These are phyloP conservation scores for Gymnorhina tibicen DNA, from an alignment of 2,113 vertebrate genomes.

Conservation along the genomic window DNA sequence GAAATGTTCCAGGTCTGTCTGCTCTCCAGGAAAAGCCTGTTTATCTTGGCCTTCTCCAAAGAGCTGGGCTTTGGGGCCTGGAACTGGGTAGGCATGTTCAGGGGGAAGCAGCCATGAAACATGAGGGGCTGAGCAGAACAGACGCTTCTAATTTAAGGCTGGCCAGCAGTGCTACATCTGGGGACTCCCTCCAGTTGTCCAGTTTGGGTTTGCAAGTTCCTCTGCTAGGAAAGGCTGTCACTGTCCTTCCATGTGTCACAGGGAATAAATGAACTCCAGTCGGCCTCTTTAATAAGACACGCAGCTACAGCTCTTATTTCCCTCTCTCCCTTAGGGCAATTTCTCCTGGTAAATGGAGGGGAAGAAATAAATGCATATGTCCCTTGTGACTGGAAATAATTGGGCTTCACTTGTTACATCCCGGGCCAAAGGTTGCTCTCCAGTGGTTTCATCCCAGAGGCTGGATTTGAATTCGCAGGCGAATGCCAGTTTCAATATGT, in stretches of 20 bases:
- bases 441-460: neutral
- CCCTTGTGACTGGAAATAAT: slow-evolving; percentile 19
- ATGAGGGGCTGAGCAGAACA: neutral
- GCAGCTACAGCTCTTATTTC: neutral
- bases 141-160: neutral
- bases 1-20: neutral
- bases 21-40: slow-evolving; percentile 1
- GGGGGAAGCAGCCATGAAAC: neutral
- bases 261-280: neutral
- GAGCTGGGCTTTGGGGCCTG: neutral
- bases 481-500: neutral
- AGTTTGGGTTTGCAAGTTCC: neutral
- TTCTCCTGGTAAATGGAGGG: neutral
- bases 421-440: neutral
- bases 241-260: neutral
- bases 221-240: neutral
- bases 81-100: neutral
- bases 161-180: neutral
- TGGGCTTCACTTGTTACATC: neutral
- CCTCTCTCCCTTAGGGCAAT: neutral
- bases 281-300: neutral
- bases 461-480: neutral
- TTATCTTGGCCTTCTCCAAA: neutral
- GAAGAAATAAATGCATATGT: neutral
- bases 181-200: neutral